phyloP scores from a whole-genome alignment of 2,888 invertebrate genomes.

The Cryptocephalus moraei region DNA sequence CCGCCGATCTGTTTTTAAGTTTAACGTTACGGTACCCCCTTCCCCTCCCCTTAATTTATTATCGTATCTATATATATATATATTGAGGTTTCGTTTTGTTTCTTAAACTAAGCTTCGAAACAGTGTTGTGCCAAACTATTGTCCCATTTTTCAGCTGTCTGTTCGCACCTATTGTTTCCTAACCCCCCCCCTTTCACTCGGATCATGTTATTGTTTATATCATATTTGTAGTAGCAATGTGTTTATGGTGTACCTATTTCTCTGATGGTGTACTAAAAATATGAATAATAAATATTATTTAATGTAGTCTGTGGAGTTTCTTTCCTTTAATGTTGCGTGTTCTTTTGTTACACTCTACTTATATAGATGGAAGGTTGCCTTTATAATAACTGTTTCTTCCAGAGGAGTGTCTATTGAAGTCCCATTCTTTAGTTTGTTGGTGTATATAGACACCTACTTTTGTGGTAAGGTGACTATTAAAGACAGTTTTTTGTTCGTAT shows the following conservation, averaged over 20 bases:
- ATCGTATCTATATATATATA: too few relatives aligned
- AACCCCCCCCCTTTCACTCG: slow-evolving; percentile 13
- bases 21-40: too few relatives aligned
- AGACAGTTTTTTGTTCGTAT: too few relatives aligned
- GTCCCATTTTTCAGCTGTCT: slow-evolving; percentile 16
- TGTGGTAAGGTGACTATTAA: too few relatives aligned
- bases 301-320: slow-evolving; percentile 21
- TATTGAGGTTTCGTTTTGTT: slow-evolving; percentile 1
- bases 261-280: slow-evolving; percentile 35
- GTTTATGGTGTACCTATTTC: slow-evolving; percentile 39
- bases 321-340: neutral
- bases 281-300: slow-evolving; percentile 35
- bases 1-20: too few relatives aligned
- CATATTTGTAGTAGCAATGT: slow-evolving; percentile 38
- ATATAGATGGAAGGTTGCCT: too few relatives aligned
- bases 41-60: too few relatives aligned
- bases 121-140: slow-evolving; percentile 36
- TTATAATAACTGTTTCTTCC: too few relatives aligned
- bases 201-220: slow-evolving; percentile 32
- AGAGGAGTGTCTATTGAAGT: too few relatives aligned
- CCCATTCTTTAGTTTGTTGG: too few relatives aligned
- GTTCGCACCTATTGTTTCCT: slow-evolving; percentile 12
- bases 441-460: too few relatives aligned
- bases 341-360: too few relatives aligned
- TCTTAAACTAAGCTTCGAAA: slow-evolving; percentile 14